These are phyloP conservation scores for Aphrophora alni DNA, from an alignment of 2,888 invertebrate species.

Conservation along the genomic window DNA sequence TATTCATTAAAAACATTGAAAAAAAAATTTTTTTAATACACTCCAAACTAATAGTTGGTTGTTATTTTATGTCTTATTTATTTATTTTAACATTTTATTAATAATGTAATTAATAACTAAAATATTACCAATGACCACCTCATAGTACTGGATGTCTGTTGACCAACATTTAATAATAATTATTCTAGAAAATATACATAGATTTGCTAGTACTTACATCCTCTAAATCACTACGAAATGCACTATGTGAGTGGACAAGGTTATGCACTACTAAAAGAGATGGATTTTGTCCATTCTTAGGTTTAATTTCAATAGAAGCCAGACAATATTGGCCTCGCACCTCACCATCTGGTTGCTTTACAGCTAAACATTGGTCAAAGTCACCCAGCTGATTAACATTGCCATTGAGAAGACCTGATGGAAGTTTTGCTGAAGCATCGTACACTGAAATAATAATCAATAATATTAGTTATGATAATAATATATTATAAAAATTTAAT, in stretches of 20 bases:
- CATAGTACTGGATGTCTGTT: no score
- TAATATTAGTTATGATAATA: neutral
- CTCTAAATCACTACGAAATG: slow-evolving; percentile 68
- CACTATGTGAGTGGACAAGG: slow-evolving; percentile 66
- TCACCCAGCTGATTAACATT: slow-evolving; percentile 75
- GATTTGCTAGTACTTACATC: slow-evolving; percentile 64
- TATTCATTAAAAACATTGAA: no score
- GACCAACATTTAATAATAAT: no score
- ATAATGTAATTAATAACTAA: no score
- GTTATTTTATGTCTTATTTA: no score
- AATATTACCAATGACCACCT: no score
- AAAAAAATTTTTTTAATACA: no score
- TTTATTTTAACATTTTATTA: no score
- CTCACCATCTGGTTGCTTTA: slow-evolving; percentile 51
- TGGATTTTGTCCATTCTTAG: slow-evolving; percentile 52
- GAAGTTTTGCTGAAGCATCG: slow-evolving; percentile 73
- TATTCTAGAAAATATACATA: no score
- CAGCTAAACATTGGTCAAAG: slow-evolving; percentile 69
- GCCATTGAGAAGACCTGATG: slow-evolving; percentile 71
- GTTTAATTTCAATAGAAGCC: slow-evolving; percentile 65
- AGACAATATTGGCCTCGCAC: slow-evolving; percentile 71
- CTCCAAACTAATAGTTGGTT: no score
- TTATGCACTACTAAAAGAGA: slow-evolving; percentile 61
- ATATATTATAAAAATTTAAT: no score
- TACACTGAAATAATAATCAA: slow-evolving; percentile 63